A percentile compares a stretch with the other conserved stretches of the same genome.
Conservation (phyloP, 1,140 invertebrate species). For the Macrosteles quadrilineatus region DNA sequence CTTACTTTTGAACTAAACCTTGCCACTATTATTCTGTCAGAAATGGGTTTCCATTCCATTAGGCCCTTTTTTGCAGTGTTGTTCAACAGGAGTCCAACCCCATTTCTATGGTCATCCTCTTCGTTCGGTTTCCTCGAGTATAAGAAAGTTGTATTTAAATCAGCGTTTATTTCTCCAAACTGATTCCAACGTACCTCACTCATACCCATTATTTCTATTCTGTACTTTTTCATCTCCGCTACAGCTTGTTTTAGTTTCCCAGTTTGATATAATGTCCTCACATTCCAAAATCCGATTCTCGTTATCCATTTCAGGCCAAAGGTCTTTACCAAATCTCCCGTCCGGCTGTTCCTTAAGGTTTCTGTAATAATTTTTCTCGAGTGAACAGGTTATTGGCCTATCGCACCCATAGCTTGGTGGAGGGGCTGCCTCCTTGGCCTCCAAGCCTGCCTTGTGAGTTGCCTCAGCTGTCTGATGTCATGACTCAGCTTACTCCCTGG, state of each 20-base stretch:
- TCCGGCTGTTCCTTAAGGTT: not conserved
- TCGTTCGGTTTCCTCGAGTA: conserved; percentile 10
- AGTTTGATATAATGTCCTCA: not conserved
- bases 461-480: not conserved
- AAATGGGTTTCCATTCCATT: conserved; percentile 19
- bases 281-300: not conserved
- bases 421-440: not conserved
- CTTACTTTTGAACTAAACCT: conserved; percentile 30
- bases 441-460: not conserved
- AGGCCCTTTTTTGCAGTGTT: not conserved
- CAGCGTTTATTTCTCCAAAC: conserved; percentile 8
- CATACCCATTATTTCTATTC: not conserved
- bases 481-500: not conserved
- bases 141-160: not conserved
- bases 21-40: conserved; percentile 25
- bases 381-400: not conserved
- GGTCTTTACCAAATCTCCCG: not conserved
- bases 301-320: too few species aligned
- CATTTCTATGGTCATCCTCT: not conserved
- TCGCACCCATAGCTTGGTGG: too few species aligned
- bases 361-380: not conserved
- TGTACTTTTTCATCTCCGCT: not conserved
- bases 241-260: not conserved
- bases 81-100: not conserved
- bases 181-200: not conserved